Conservation (phyloP, 2,888 invertebrate species). For the Thelaira solivaga region DNA sequence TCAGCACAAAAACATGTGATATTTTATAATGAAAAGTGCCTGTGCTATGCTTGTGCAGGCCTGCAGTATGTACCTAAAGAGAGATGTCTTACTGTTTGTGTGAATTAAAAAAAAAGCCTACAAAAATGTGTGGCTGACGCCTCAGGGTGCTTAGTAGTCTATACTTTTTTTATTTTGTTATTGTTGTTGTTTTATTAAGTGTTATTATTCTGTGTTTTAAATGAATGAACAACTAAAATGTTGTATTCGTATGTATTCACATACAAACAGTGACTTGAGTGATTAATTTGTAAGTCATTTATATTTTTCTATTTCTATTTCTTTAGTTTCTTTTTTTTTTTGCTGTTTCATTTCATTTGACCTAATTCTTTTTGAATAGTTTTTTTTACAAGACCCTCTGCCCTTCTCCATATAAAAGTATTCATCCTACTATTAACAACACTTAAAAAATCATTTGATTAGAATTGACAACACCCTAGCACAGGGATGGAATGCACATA, state of each 20-base stretch:
- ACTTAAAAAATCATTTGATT: not conserved
- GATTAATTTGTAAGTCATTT: conserved; percentile 36
- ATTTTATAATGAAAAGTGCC: too few relatives aligned
- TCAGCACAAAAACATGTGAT: too few relatives aligned
- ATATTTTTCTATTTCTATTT: too few relatives aligned
- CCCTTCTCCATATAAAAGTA: not conserved
- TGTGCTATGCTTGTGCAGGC: too few relatives aligned
- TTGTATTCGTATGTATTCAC: too few relatives aligned
- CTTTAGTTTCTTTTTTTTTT: conserved; percentile 11
- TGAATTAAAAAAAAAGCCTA: not conserved
- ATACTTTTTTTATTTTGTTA: not conserved
- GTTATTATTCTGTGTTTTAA: conserved; percentile 5
- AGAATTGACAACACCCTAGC: not conserved
- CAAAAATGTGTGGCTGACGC: not conserved
- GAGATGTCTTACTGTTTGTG: not conserved
- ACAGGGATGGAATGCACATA: not conserved
- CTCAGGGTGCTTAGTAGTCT: conserved; percentile 12
- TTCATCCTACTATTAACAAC: not conserved
- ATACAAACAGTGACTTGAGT: not conserved
- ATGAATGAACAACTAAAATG: conserved; percentile 28
- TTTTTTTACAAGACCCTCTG: not conserved
- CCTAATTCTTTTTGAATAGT: conserved; percentile 29
- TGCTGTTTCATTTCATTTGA: conserved; percentile 25
- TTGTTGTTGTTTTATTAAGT: too few relatives aligned
- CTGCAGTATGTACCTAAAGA: too few relatives aligned